Conservation (phyloP, 2,888 invertebrate species). For the Sphaerophoria rueppellii region DNA sequence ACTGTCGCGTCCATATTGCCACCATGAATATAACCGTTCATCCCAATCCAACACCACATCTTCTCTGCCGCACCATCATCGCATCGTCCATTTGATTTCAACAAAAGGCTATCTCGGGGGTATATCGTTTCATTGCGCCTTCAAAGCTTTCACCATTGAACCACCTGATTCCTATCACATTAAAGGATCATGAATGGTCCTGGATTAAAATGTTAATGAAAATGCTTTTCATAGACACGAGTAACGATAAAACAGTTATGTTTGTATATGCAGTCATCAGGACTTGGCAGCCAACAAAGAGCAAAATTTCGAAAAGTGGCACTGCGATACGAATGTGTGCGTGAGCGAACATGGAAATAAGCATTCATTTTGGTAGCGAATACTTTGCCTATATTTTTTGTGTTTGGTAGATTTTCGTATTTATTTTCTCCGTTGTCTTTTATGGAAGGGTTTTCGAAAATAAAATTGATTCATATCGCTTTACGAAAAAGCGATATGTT, state of each 20-base stretch:
- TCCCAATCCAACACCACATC: neutral
- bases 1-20: neutral
- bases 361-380: constrained; percentile 61
- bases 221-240: constrained; percentile 64
- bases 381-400: constrained; percentile 28
- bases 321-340: neutral
- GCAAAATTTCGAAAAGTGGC: neutral
- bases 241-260: neutral
- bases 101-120: neutral
- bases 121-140: constrained; percentile 24
- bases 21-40: constrained; percentile 29
- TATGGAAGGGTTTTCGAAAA: constrained; percentile 34
- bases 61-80: neutral
- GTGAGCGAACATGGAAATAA: constrained; percentile 2
- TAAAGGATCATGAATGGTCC: constrained; percentile 67
- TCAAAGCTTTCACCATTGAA: constrained; percentile 24
- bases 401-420: neutral
- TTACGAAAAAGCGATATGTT: constrained; percentile 36
- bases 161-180: constrained; percentile 62
- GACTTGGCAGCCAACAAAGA: neutral
- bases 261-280: neutral
- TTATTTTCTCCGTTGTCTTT: constrained; percentile 13
- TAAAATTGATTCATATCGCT: constrained; percentile 64
- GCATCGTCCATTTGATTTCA: constrained; percentile 15
- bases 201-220: constrained; percentile 73